phyloP scores from a whole-genome alignment of 1,140 invertebrate species.

The Heliconius hermathena region DNA sequence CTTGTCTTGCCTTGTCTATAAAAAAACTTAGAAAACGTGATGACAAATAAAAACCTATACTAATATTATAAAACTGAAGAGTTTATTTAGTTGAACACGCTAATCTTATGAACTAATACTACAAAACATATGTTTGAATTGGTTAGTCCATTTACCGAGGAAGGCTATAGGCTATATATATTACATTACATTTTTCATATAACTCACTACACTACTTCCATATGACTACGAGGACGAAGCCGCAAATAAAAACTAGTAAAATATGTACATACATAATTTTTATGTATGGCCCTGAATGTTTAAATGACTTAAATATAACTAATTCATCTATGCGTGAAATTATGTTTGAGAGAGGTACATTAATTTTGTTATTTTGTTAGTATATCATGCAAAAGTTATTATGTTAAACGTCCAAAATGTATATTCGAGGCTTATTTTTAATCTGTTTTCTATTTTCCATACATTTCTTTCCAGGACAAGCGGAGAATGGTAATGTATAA shows the following conservation, averaged over 20 bases:
- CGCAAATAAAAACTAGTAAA: not conserved
- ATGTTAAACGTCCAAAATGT: slow-evolving; percentile 43
- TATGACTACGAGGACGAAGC: too few species aligned
- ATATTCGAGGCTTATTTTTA: slow-evolving; percentile 16
- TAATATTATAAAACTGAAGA: too few species aligned
- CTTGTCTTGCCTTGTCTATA: too few species aligned
- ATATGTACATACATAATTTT: not conserved
- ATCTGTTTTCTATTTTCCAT: not conserved
- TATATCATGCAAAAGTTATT: slow-evolving; percentile 21
- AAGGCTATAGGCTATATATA: too few species aligned
- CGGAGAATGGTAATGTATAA: slow-evolving; percentile 8
- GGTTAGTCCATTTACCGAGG: too few species aligned
- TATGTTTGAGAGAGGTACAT: slow-evolving; percentile 20
- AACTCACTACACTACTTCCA: too few species aligned
- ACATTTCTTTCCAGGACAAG: not conserved
- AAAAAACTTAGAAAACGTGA: too few species aligned
- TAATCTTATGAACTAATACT: too few species aligned
- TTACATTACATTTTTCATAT: too few species aligned
- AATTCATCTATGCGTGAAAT: slow-evolving; percentile 25
- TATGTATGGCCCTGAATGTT: not conserved
- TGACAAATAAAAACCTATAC: too few species aligned
- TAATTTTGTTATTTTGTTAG: slow-evolving; percentile 37
- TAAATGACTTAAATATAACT: slow-evolving; percentile 14
- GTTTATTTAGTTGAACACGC: too few species aligned
- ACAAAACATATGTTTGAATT: too few species aligned